Base-by-base conservation (phyloP, 2,113 vertebrate species). In the Jaculus jaculus region DNA sequence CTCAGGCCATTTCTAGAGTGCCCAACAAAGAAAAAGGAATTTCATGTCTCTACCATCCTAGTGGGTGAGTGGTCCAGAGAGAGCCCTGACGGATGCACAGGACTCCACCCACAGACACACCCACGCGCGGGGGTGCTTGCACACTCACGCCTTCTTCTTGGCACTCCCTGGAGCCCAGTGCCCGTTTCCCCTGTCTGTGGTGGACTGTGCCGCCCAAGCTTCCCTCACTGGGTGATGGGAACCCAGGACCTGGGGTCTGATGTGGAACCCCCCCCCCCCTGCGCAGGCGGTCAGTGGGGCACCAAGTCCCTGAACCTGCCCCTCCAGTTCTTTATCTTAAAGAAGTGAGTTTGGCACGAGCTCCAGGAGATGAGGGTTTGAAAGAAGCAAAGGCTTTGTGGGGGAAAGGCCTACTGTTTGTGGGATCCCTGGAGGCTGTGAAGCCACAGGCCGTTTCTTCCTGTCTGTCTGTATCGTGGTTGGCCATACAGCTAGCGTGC, bases 91-190 rank as follows among this genome's bases (percentile, higher is more conserved):
- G 23, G 69, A 26, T 3, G 42, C 32, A 4, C n/a, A 1, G 3
- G 8, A 34, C 0, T 5, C 23, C 16, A 9, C 17, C 83, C 32
- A 24, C 0, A 0, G 18, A 2, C 2, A 26, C 3, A 0, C 34
- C 2, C 7, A 37, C 26, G 54, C 39, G 1, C 5, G 10, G 42
- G 30, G 7, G 23, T 16, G 17, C 30, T 10, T 26, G 7, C 65
- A 12, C 0, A 0, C 60, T 37, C 47, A 18, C 23, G 8, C 20
- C 13, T 42, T 79, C 26, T n/a, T 7, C 7, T 30, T 32, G 69
- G n/a, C 3, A 4, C 66, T 47, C 65, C 30, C 71, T 58, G 81
- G 87, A 54, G 21, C 78, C 78, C 34, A 18, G 80, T 4, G 0
- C 84, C 73, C 2, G 0, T 84, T 69, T 96, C 87, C 89, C 15